Evolutionary conservation across 2,113 vertebrate species (phyloP).

Genomic region (Pantherophis guttatus): DNA sequence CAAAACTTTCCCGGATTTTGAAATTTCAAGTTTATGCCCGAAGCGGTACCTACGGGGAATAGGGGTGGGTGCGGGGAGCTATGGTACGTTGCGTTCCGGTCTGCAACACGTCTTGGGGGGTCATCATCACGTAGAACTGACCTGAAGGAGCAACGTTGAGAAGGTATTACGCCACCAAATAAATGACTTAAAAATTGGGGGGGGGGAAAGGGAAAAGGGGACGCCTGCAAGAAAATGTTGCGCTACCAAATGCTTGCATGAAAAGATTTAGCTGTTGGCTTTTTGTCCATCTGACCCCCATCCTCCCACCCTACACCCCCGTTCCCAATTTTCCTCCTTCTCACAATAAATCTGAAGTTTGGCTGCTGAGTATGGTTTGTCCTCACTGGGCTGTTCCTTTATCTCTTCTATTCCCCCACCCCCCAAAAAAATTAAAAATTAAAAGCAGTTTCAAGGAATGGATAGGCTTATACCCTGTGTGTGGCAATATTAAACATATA

Average conservation of each 20-base stretch:
- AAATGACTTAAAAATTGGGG: background rate
- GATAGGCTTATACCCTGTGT: background rate
- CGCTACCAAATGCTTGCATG: background rate
- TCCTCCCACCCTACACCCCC: fast-evolving
- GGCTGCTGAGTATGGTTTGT: background rate
- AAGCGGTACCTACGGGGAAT: conserved; percentile 74
- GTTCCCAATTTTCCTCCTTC: background rate
- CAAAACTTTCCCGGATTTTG: background rate
- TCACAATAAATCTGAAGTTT: background rate
- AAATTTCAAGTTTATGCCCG: background rate
- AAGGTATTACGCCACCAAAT: background rate
- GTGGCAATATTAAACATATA: background rate
- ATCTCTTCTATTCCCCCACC: background rate
- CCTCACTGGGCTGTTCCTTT: background rate
- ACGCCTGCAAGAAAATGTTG: background rate
- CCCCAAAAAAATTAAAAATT: background rate
- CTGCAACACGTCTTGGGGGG: conserved; percentile 82
- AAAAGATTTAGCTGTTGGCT: background rate
- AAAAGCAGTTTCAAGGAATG: background rate
- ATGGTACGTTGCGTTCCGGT: conserved; percentile 78
- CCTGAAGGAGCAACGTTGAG: conserved; percentile 49
- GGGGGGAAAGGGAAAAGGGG: background rate
- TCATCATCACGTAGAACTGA: conserved; percentile 93
- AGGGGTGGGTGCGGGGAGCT: conserved; percentile 81
- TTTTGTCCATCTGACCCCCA: background rate